Evolutionary conservation across 2,113 vertebrate genomes (phyloP).

Genomic region (Cinclus mexicanus): DNA sequence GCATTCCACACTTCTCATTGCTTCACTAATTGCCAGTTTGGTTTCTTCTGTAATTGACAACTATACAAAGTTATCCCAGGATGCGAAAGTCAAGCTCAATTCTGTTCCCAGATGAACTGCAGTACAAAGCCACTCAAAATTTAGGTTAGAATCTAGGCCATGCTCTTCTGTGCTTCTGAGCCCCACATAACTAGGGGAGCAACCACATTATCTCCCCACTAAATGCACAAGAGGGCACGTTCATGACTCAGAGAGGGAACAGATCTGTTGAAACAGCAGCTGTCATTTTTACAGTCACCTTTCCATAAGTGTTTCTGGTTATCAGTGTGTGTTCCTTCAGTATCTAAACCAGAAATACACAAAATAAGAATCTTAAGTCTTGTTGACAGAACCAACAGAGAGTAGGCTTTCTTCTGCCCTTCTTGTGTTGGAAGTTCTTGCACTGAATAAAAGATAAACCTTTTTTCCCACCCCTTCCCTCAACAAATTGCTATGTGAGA

Average conservation of each 20-base stretch:
- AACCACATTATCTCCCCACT: neutral
- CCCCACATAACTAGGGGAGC: neutral
- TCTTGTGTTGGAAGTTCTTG: neutral
- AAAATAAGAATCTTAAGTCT: neutral
- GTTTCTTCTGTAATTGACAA: neutral
- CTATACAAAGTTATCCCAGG: neutral
- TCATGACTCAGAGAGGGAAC: neutral
- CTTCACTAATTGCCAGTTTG: neutral
- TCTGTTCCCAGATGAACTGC: neutral
- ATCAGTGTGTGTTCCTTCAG: neutral
- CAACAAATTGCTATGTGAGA: neutral
- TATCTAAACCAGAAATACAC: neutral
- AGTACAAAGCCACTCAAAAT: neutral
- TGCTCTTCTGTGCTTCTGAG: neutral
- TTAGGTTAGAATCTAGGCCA: neutral
- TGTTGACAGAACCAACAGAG: neutral
- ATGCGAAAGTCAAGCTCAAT: neutral
- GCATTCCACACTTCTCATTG: neutral
- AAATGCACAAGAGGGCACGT: neutral
- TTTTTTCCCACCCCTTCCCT: accelerated
- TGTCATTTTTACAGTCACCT: neutral
- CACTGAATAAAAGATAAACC: neutral
- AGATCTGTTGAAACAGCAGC: neutral
- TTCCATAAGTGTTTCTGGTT: neutral
- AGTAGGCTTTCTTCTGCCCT: neutral